A percentile compares a stretch with the other conserved stretches of the same genome.
Evolutionary conservation across 2,797 vertebrate species (phyloP).

Genomic region (Dicrostonyx torquatus): DNA sequence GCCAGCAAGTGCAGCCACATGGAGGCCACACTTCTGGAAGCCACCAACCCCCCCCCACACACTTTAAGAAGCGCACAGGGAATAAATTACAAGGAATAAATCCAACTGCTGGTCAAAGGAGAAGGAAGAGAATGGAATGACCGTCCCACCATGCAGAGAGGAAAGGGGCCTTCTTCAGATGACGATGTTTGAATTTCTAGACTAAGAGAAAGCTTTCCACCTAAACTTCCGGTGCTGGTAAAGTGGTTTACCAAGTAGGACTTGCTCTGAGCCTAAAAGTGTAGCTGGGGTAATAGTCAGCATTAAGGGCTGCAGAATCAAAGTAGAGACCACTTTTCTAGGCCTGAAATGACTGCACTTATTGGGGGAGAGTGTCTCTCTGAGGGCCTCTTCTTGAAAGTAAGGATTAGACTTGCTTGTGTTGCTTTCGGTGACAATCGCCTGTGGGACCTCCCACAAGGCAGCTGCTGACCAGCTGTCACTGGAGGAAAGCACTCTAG

Average conservation of each 20-base stretch:
- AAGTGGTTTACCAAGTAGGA: conserved; percentile 42
- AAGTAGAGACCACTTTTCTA: conserved; percentile 32
- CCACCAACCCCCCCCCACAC: background rate
- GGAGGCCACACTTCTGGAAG: background rate
- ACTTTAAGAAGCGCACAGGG: background rate
- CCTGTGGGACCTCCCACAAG: conserved; percentile 54
- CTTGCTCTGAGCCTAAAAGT: conserved; percentile 62
- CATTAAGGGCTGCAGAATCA: conserved; percentile 56
- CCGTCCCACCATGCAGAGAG: background rate
- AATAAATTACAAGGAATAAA: background rate
- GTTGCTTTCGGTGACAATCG: conserved; percentile 44
- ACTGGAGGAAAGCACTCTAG: conserved; percentile 61
- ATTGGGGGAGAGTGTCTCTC: background rate
- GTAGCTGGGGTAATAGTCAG: conserved; percentile 32
- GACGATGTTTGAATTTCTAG: background rate
- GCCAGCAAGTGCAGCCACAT: background rate
- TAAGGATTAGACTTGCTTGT: background rate
- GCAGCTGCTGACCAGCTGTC: conserved; percentile 81
- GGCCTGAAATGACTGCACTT: conserved; percentile 34
- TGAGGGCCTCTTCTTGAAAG: background rate
- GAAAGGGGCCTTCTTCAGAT: background rate
- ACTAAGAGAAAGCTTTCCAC: background rate
- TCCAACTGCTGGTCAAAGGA: background rate
- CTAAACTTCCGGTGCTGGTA: background rate
- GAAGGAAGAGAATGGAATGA: background rate